Conservation (phyloP, 2,888 invertebrate species). For the Hydraecia micacea region DNA sequence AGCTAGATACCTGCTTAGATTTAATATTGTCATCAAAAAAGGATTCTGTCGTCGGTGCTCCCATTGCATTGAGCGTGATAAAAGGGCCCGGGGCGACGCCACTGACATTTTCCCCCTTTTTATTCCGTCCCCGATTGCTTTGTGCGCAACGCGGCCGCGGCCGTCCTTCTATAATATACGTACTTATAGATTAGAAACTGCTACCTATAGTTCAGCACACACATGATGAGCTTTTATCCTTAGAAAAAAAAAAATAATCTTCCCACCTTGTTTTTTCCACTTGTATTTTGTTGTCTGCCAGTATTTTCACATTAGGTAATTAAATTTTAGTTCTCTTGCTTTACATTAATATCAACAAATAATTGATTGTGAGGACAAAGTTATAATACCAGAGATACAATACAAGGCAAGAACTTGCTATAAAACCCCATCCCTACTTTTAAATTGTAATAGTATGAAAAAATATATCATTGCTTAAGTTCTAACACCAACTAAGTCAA, state of each 20-base stretch:
- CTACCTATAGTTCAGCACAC: background rate
- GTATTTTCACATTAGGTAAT: background rate
- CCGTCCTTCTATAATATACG: slow-evolving; percentile 11
- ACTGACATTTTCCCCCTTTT: slow-evolving; percentile 47
- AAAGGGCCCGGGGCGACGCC: slow-evolving; percentile 34
- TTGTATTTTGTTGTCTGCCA: background rate
- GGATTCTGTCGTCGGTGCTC: slow-evolving; percentile 24
- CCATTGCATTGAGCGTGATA: slow-evolving; percentile 14
- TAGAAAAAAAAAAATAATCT: background rate
- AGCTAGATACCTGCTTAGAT: slow-evolving; percentile 15
- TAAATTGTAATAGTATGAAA: background rate
- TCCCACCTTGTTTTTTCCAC: background rate
- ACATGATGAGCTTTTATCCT: background rate
- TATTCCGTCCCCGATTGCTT: slow-evolving; percentile 37
- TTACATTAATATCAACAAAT: background rate
- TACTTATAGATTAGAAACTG: slow-evolving; percentile 14
- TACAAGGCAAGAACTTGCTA: slow-evolving; percentile 9
- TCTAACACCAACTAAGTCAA: background rate
- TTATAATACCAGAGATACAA: slow-evolving; percentile 1
- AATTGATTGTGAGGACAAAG: background rate
- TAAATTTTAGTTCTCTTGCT: background rate
- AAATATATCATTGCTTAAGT: no score
- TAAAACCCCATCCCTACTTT: background rate
- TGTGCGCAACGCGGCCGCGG: slow-evolving; percentile 36
- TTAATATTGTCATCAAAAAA: slow-evolving; percentile 21